A percentile compares a stretch with the other conserved stretches of the same genome.
These are phyloP conservation scores for Xiphorhynchus elegans DNA, from an alignment of 2,113 vertebrate species.

Conservation along the genomic window DNA sequence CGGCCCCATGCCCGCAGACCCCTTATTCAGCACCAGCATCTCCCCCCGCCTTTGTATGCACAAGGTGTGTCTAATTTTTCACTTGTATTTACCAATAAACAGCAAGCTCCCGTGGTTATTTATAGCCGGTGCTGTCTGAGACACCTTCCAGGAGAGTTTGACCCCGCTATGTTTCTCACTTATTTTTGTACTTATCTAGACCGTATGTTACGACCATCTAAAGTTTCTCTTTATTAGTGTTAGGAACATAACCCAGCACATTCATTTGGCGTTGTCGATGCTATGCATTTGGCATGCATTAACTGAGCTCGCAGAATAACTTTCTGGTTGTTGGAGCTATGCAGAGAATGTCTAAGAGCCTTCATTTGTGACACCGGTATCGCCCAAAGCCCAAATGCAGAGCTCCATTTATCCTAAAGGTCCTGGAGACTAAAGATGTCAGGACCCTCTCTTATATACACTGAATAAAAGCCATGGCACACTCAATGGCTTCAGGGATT, in stretches of 20 bases:
- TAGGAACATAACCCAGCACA: slow-evolving; percentile 43
- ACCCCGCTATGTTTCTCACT: slow-evolving; percentile 22
- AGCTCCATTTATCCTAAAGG: slow-evolving; percentile 59
- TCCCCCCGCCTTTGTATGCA: background rate
- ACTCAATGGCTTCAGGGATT: slow-evolving; percentile 91
- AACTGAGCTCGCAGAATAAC: background rate
- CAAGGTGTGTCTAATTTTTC: background rate
- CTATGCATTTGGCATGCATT: slow-evolving; percentile 44
- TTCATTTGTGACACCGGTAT: slow-evolving; percentile 16
- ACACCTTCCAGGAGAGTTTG: slow-evolving; percentile 2
- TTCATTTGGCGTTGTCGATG: slow-evolving; percentile 6
- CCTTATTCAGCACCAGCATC: background rate
- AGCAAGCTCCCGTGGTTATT: background rate
- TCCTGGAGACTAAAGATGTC: slow-evolving; percentile 53
- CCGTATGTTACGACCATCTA: background rate
- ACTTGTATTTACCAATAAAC: background rate
- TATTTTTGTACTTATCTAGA: slow-evolving; percentile 19
- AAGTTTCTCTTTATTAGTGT: slow-evolving; percentile 63
- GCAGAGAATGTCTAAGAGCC: slow-evolving; percentile 39
- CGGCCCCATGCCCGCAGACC: background rate
- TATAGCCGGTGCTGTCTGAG: slow-evolving; percentile 12
- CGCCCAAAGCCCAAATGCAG: slow-evolving; percentile 18
- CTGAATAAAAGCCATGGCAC: slow-evolving; percentile 83
- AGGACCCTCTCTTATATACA: slow-evolving; percentile 61
- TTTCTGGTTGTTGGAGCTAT: slow-evolving; percentile 23